These are phyloP conservation scores for Sceliomorpha sp. DNA, from an alignment of 2,888 invertebrate genomes.

Conservation along the genomic window DNA sequence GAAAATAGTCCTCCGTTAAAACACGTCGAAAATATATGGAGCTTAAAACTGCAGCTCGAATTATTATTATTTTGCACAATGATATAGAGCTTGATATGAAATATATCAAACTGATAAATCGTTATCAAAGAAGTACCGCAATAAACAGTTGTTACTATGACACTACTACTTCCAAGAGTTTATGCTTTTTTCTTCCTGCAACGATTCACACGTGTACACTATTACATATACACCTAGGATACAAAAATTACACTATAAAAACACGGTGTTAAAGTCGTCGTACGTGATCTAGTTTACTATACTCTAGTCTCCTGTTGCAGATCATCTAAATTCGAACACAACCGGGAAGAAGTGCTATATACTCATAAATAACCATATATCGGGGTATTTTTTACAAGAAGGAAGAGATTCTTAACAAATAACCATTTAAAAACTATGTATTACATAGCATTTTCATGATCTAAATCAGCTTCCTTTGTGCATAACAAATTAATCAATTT, in stretches of 20 bases:
- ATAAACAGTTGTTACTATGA: slow-evolving; percentile 36
- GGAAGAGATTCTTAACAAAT: no score
- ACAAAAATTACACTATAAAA: slow-evolving; percentile 57
- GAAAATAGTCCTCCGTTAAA: slow-evolving; percentile 47
- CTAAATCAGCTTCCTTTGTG: no score
- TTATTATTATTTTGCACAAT: slow-evolving; percentile 53
- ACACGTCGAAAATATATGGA: slow-evolving; percentile 35
- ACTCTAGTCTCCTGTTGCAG: slow-evolving; percentile 46
- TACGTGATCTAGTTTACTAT: slow-evolving; percentile 41
- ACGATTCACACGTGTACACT: slow-evolving; percentile 32
- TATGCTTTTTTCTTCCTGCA: slow-evolving; percentile 18
- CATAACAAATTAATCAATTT: no score
- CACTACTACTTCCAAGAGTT: slow-evolving; percentile 26
- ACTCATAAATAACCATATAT: no score
- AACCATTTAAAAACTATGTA: no score
- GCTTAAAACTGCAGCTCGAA: slow-evolving; percentile 24
- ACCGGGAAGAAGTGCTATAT: slow-evolving; percentile 1
- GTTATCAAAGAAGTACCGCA: slow-evolving; percentile 53
- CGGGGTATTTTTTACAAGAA: no score
- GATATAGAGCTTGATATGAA: slow-evolving; percentile 54
- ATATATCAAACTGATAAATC: slow-evolving; percentile 54
- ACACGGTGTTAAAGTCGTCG: slow-evolving; percentile 50
- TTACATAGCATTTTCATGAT: no score
- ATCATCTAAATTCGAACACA: slow-evolving; percentile 45
- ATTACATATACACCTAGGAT: slow-evolving; percentile 52